Evolutionary conservation across 2,888 invertebrate species (phyloP).

Genomic region (Drosophila melanocephala): DNA sequence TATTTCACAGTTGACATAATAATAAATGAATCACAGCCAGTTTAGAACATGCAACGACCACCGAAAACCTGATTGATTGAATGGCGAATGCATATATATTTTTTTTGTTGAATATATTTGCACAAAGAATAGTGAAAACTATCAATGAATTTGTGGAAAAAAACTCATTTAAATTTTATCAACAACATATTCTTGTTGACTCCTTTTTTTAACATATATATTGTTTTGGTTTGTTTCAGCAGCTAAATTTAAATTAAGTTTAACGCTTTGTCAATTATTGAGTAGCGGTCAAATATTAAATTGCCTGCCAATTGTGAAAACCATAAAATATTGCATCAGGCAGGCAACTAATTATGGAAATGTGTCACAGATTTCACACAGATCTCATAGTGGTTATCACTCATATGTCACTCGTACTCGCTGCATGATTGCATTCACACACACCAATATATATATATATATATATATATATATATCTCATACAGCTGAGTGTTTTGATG

Average conservation of each 20-base stretch:
- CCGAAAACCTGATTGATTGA: slow-evolving; percentile 69
- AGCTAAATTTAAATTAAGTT: slow-evolving; percentile 65
- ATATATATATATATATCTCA: slow-evolving; percentile 11
- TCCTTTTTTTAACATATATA: slow-evolving; percentile 8
- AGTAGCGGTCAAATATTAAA: slow-evolving; percentile 44
- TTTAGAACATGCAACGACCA: slow-evolving; percentile 23
- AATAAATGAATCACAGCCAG: slow-evolving; percentile 59
- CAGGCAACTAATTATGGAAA: slow-evolving; percentile 69
- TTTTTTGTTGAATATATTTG: slow-evolving; percentile 28
- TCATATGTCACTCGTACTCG: slow-evolving; percentile 1
- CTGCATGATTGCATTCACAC: slow-evolving; percentile 7
- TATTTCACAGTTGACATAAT: slow-evolving; percentile 65
- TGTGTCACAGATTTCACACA: slow-evolving; percentile 47
- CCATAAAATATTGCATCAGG: slow-evolving; percentile 35
- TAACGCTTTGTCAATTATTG: slow-evolving; percentile 20
- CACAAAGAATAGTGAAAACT: slow-evolving; percentile 29
- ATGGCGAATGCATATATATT: slow-evolving; percentile 20
- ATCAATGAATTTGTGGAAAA: slow-evolving; percentile 31
- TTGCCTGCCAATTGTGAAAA: slow-evolving; percentile 31
- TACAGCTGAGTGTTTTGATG: slow-evolving; percentile 41
- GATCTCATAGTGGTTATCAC: slow-evolving; percentile 14
- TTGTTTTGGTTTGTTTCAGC: slow-evolving; percentile 32
- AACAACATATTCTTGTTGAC: neutral
- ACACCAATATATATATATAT: no score
- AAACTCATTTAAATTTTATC: slow-evolving; percentile 2